Conservation (phyloP, 2,113 vertebrate genomes). For the Stegastes partitus region DNA sequence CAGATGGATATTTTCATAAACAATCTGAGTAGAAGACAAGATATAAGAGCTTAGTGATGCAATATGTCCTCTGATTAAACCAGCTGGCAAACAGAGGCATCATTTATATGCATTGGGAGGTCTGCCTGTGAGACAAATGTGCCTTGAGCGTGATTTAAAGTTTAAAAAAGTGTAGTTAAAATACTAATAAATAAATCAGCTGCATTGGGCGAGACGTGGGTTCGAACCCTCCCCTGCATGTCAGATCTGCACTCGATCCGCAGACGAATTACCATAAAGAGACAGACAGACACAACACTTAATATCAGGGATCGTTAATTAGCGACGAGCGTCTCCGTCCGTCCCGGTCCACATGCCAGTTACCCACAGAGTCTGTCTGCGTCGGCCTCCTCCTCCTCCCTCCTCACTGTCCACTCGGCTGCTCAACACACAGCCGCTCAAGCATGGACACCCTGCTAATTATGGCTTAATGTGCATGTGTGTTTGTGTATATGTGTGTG, state of each 20-base stretch:
- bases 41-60: no score
- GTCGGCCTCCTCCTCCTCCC: constrained; percentile 51
- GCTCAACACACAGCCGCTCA: constrained; percentile 64
- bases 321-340: constrained; percentile 57
- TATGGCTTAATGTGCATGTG: constrained; percentile 46
- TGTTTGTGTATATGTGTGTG: constrained; percentile 21
- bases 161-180: not conserved
- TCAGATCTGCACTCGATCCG: not conserved
- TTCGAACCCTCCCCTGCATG: not conserved
- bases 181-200: not conserved
- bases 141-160: not conserved
- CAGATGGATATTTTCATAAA: not conserved
- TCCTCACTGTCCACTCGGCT: constrained; percentile 71
- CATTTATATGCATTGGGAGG: no score
- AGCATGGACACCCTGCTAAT: constrained; percentile 73
- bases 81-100: no score
- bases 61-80: no score
- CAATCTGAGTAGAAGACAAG: not conserved
- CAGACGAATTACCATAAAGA: constrained; percentile 25
- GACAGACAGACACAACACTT: constrained; percentile 50
- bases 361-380: constrained; percentile 51
- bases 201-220: not conserved
- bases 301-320: constrained; percentile 79
- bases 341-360: constrained; percentile 48
- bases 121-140: not conserved